Conservation (phyloP, 2,888 invertebrate species). For the Dryobotodes eremita region DNA sequence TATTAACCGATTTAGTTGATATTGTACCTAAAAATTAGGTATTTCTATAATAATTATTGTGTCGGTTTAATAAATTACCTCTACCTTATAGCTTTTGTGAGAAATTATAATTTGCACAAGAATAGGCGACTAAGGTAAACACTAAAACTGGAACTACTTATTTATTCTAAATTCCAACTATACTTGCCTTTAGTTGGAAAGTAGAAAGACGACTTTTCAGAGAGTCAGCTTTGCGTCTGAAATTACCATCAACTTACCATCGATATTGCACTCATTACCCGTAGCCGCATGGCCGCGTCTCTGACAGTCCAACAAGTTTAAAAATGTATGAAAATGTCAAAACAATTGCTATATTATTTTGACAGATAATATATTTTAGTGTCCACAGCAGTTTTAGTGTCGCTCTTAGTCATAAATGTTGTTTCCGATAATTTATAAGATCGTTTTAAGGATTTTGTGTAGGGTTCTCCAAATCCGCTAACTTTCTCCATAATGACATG, state of each 20-base stretch:
- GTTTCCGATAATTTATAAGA: slow-evolving; percentile 89
- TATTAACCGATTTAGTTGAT: slow-evolving; percentile 89
- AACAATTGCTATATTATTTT: slow-evolving; percentile 52
- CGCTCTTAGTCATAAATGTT: slow-evolving; percentile 87
- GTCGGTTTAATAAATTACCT: slow-evolving; percentile 89
- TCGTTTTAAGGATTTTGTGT: slow-evolving; percentile 77
- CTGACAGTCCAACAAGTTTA: slow-evolving; percentile 29
- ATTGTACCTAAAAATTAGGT: slow-evolving; percentile 87
- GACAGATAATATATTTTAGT: slow-evolving; percentile 62
- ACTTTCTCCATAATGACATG: slow-evolving; percentile 5
- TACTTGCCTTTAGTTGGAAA: slow-evolving; percentile 31
- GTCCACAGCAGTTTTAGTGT: slow-evolving; percentile 80
- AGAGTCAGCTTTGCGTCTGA: slow-evolving; percentile 9
- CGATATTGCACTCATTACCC: slow-evolving; percentile 1
- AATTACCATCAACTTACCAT: slow-evolving; percentile 9
- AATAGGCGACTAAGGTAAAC: slow-evolving; percentile 86
- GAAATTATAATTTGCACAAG: slow-evolving; percentile 88
- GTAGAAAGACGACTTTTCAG: slow-evolving; percentile 18
- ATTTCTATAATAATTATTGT: slow-evolving; percentile 90
- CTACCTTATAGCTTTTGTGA: slow-evolving; percentile 89
- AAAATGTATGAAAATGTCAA: slow-evolving; percentile 60
- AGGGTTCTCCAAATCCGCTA: slow-evolving; percentile 78
- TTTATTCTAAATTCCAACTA: slow-evolving; percentile 38
- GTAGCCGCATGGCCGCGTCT: slow-evolving; percentile 24
- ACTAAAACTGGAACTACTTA: slow-evolving; percentile 75